phyloP scores from a whole-genome alignment of 2,888 invertebrate species.

The Willowsia nigromaculata region DNA sequence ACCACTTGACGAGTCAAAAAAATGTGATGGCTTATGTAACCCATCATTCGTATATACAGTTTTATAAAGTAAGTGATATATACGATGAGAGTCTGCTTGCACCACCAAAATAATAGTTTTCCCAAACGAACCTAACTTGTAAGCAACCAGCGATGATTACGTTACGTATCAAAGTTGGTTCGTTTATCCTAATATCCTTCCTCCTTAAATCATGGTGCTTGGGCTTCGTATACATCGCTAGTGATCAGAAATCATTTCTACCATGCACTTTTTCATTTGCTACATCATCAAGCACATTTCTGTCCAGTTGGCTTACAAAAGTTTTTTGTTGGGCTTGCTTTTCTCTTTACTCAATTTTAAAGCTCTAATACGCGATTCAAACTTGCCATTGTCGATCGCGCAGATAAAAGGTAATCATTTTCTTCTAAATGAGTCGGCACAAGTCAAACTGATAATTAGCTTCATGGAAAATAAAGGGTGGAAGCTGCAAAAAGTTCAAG shows the following conservation, averaged over 20 bases:
- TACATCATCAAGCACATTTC: neutral
- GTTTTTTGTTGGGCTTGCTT: neutral
- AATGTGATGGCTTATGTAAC: neutral
- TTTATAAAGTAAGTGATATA: no score
- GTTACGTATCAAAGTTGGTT: constrained; percentile 13
- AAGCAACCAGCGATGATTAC: neutral
- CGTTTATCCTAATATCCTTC: constrained; percentile 1
- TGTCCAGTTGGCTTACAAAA: neutral
- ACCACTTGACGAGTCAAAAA: neutral
- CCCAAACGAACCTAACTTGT: neutral
- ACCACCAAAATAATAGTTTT: neutral
- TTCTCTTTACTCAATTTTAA: neutral
- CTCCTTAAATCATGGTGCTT: neutral
- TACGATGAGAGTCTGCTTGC: no score
- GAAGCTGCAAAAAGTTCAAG: neutral
- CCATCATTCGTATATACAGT: no score
- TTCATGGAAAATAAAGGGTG: neutral
- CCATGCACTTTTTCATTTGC: neutral
- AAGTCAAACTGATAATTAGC: constrained; percentile 24
- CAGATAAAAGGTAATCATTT: neutral
- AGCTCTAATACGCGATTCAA: neutral
- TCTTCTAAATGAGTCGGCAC: constrained; percentile 8
- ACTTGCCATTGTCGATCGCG: neutral
- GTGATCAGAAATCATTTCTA: neutral
- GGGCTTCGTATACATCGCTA: neutral